A percentile compares a stretch with the other conserved stretches of the same genome.
Evolutionary conservation across 2,113 vertebrate species (phyloP).

Genomic region (Mustela lutreola): DNA sequence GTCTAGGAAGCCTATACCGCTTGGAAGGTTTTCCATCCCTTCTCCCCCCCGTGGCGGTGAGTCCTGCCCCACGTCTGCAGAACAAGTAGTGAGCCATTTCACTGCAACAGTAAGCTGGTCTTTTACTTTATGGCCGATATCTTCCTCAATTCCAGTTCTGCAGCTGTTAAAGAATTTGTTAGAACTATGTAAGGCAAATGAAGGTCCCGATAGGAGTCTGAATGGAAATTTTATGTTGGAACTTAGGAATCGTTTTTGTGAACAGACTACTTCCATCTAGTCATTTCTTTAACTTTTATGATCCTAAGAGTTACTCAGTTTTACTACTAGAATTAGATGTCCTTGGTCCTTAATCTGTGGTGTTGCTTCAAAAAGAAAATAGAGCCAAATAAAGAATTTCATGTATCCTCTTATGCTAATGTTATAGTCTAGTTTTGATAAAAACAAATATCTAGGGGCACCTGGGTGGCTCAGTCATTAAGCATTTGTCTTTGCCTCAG

Average conservation of each 20-base stretch:
- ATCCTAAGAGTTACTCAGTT: conserved; percentile 31
- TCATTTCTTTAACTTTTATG: conserved; percentile 34
- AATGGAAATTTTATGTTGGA: background rate
- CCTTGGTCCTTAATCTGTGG: background rate
- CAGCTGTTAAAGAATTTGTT: background rate
- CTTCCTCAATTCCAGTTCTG: background rate
- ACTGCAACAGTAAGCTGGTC: background rate
- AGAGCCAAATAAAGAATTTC: background rate
- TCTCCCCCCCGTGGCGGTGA: background rate
- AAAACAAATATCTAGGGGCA: background rate
- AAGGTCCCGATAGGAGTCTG: background rate
- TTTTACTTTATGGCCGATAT: background rate
- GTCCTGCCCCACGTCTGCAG: background rate
- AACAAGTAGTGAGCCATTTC: background rate
- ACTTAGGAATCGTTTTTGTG: conserved; percentile 10
- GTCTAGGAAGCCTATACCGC: background rate
- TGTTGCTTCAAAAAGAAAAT: conserved; percentile 15
- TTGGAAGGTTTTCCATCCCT: background rate
- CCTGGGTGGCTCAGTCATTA: background rate
- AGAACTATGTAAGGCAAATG: background rate
- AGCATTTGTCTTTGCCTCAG: background rate
- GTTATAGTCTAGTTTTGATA: conserved; percentile 6
- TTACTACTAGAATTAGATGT: conserved; percentile 3
- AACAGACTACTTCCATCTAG: conserved; percentile 27
- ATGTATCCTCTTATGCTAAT: background rate